Evolutionary conservation across 2,888 invertebrate genomes (phyloP).

Genomic region (Nomada goodeniana): DNA sequence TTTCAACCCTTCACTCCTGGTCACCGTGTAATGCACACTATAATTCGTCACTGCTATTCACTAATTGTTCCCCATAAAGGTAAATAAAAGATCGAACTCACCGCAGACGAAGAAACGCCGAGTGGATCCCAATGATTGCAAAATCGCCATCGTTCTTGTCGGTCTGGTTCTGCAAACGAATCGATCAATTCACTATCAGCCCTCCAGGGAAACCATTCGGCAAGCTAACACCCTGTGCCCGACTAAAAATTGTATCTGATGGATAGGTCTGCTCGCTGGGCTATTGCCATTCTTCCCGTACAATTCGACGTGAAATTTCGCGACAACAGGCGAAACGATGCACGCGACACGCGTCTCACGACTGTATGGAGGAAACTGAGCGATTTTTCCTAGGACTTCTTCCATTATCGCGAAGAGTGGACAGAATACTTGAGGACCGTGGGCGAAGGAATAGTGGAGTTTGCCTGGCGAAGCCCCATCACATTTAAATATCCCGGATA

Average conservation of each 20-base stretch:
- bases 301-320: not conserved
- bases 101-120: slow-evolving; percentile 29
- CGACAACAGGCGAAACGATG: slow-evolving; percentile 5
- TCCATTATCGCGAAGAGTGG: slow-evolving; percentile 68
- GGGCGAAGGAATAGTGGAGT: slow-evolving; percentile 61
- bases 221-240: not conserved
- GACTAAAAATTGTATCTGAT: slow-evolving; percentile 3
- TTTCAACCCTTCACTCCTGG: not conserved
- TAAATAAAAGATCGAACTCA: slow-evolving; percentile 19
- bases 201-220: not conserved
- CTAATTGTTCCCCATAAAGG: not conserved
- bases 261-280: not conserved
- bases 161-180: slow-evolving; percentile 36
- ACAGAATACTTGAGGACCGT: slow-evolving; percentile 62
- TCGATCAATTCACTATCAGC: not conserved
- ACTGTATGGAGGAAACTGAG: slow-evolving; percentile 61
- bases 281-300: slow-evolving; percentile 43
- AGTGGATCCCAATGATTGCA: not conserved
- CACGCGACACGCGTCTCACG: slow-evolving; percentile 53
- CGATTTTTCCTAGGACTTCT: slow-evolving; percentile 68
- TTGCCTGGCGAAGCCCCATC: slow-evolving; percentile 54
- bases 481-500: slow-evolving; percentile 66
- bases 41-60: not conserved
- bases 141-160: slow-evolving; percentile 31
- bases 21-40: not conserved